Evolutionary conservation across 2,888 invertebrate species (phyloP), one percentile per base, ranked within the genome.

Genomic region (Hesperia comma): DNA sequence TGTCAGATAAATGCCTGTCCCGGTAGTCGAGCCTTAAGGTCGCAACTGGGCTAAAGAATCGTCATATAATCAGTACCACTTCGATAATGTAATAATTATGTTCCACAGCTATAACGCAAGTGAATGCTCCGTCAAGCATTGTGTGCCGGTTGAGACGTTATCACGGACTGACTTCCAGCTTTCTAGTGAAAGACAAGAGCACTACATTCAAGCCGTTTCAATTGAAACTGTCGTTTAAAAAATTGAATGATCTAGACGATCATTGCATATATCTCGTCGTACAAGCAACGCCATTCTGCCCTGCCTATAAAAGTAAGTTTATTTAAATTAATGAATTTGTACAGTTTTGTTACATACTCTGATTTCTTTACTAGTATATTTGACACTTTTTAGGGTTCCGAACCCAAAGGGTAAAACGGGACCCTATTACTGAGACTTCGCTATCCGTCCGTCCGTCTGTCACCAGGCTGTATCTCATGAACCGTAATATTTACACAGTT

Each of bases 241-340:
- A 95, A 70, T 87, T 94, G 0, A 88, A 82, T 2, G 93, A 94
- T 54, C 88, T 93, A 6, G 83, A 88, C 0, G 83, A 84, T 1
- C 92, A 93, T 68, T 93, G 93, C 15, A 93, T 94, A 77, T 94
- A 95, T 76, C 84, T 96, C 33, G 94, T 97, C 51, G 94, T 97
- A 68, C 95, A 95, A 63, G 97, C 97, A 1, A 94, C 95, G 3
- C 95, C 95, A 0, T 94, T 97, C 37, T 93, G 92, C 74, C 95
- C 97, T 8, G 95, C 96, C 14, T 98, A 96, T 82, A 95, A 95
- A 94, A 94, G 98, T 97, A 90, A 87, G 88, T 83, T 14, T 37
- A 5, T 68, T 12, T 8, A 1, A 8, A 7, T 53, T 26, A 32
- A 32, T 6, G 3, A 33, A 54, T 54, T 7, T 37, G 10, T 37